Evolutionary conservation across 2,113 vertebrate genomes (phyloP), one percentile per base, ranked within the genome.

Genomic region (Saguinus midas): DNA sequence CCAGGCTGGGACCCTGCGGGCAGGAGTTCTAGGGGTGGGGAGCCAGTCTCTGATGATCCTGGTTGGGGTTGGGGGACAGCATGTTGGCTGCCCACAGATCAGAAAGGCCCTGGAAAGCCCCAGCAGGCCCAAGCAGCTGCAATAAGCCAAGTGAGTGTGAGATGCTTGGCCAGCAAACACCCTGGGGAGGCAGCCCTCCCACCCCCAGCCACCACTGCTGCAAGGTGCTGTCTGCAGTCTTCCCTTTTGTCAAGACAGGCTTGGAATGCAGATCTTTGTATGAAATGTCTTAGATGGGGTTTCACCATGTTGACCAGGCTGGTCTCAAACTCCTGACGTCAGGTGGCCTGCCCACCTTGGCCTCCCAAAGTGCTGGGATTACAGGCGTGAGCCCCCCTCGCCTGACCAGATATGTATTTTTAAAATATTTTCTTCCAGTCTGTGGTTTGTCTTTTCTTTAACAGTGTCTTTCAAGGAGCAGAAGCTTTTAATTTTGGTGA

Each of bases 391-490:
- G 66, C 16, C 66, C 35, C 35, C 29, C 29, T 16, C 6, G 0
- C 32, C 66, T 29, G 29, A 6, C 66, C 45, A 86, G n/a, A 68
- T 84, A 57, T 18, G 8, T 70, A 32, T 87, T 87, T 95, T 92
- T 20, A 21, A 70, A 37, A 37, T 16, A 90, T 50, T 73, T 92
- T 81, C 9, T 85, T n/a, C 14, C 25, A 90, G 29, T 66, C 52
- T 55, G 17, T 90, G 29, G n/a, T n/a, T 91, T 86, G 14, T 90
- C 23, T 89, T 96, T 48, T 85, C 93, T 64, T 93, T 90, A 93
- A 86, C 14, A 55, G n/a, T 64, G 21, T 32, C 66, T 55, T 93
- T 96, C 64, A 90, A 88, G 27, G 70, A 95, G 37, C 32, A 76
- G 55, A 82, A 83, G 5, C 48, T 92, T 87, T 61, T 92, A 40